A percentile compares a stretch with the other conserved stretches of the same genome.
phyloP scores from a whole-genome alignment of 2,113 vertebrate genomes.

The Delphinus delphis region DNA sequence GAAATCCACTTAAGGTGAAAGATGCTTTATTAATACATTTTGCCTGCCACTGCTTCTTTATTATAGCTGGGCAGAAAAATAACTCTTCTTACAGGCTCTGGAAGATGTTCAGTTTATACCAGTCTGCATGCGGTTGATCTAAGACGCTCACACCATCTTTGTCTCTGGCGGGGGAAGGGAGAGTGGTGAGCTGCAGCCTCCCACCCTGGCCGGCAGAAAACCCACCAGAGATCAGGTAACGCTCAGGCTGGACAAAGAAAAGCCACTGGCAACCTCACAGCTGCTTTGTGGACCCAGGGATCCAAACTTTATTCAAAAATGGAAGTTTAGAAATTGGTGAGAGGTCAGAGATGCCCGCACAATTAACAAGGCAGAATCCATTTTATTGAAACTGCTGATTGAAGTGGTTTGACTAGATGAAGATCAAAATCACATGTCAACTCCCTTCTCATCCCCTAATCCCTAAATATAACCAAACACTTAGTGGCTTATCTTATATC shows the following conservation, averaged over 20 bases:
- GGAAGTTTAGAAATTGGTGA: neutral
- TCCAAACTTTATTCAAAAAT: conserved; percentile 12
- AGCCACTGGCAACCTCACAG: neutral
- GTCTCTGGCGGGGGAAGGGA: neutral
- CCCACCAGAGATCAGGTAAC: neutral
- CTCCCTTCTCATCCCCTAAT: conserved; percentile 46
- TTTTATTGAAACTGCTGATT: neutral
- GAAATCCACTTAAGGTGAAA: conserved; percentile 74
- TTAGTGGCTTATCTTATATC: conserved; percentile 69
- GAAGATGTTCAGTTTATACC: neutral
- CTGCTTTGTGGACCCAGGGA: neutral
- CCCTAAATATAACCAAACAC: conserved; percentile 72
- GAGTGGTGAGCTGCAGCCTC: neutral
- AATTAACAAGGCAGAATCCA: conserved; percentile 29
- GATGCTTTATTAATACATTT: conserved; percentile 71
- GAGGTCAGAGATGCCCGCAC: neutral
- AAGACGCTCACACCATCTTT: neutral
- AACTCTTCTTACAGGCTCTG: conserved; percentile 35
- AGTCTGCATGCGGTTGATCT: neutral
- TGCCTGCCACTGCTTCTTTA: conserved; percentile 39
- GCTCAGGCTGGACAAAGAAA: neutral
- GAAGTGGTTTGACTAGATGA: conserved; percentile 56
- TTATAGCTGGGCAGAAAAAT: conserved; percentile 36
- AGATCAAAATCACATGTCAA: conserved; percentile 60
- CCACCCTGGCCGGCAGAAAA: neutral